Percentiles rank a stretch among this genome's conserved stretches.
phyloP scores from a whole-genome alignment of 2,113 vertebrate genomes.

The Rhombomys opimus region DNA sequence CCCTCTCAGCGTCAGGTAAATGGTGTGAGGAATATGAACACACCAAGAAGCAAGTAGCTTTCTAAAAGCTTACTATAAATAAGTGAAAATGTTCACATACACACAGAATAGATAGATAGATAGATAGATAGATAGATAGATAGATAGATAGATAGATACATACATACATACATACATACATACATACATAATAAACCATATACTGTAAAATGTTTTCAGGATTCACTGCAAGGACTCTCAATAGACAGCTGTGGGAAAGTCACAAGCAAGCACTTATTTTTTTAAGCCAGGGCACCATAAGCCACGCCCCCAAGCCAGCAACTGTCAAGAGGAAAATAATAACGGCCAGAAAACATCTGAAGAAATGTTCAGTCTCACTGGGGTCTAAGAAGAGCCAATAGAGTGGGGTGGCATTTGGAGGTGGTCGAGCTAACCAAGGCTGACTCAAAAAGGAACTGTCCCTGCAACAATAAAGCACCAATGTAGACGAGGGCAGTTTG shows the following conservation, averaged over 20 bases:
- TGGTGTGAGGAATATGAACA: constrained; percentile 30
- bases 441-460: background rate
- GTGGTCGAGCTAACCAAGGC: background rate
- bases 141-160: background rate
- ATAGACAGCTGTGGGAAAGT: background rate
- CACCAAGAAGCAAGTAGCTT: background rate
- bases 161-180: background rate
- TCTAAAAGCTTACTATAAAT: background rate
- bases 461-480: background rate
- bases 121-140: background rate
- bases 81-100: background rate
- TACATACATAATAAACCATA: background rate
- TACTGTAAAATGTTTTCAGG: constrained; percentile 4
- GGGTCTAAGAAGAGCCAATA: background rate
- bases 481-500: background rate
- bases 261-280: background rate
- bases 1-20: background rate
- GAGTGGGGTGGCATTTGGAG: background rate
- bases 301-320: background rate
- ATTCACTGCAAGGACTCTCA: background rate
- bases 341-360: background rate
- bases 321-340: constrained; percentile 21
- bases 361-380: background rate
- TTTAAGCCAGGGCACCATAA: background rate
- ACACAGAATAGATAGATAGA: background rate